Evolutionary conservation across 30 jellyfish, hydroid and myxozoan species (phyloP), one percentile per base, ranked within the genome.

Genomic region (Nemopilema nomurai): DNA sequence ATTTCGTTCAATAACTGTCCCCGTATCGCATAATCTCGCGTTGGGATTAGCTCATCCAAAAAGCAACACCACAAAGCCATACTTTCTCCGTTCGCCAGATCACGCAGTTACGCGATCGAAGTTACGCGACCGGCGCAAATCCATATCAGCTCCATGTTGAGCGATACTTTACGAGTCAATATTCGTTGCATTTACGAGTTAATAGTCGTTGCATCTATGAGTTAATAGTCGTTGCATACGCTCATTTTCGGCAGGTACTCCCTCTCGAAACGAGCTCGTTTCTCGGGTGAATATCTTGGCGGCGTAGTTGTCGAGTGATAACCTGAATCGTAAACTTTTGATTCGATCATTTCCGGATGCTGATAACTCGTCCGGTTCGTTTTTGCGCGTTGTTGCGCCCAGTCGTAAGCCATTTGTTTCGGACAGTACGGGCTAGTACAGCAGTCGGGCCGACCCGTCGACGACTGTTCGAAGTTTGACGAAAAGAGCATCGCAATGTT

Each of bases 351-450:
- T 52, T 82, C 85, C 1, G 85, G 82, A 66, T 25, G 27, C 24
- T 51, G 67, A 23, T 31, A 53, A 41, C 57, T 41, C 57, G 13
- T 41, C 23, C 30, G 27, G 18, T 24, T 32, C 71, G 89, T 66
- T 23, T 18, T 23, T 6, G 72, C 69, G 16, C 91, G 67, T 29
- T 69, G 91, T 57, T 67, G 70, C 8, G 85, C 81, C 91, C 91
- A 82, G 70, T 69, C 79, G 85, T n/a, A 82, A 21, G 91, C 91
- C 91, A 82, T 82, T 70, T 82, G 91, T 51, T 24, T 69, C 72
- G 91, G 91, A 64, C 91, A 82, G 51, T 82, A 82, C 32, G 91
- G 91, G 21, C 91, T 82, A 24, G 69, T 25, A 33, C 91, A 82
- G 27, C 91, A 82, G 67, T 70, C 85, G 70, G 91, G 91, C 62